Evolutionary conservation across 2,888 invertebrate species (phyloP), one percentile per base, ranked within the genome.

Genomic region (Muscina levida): DNA sequence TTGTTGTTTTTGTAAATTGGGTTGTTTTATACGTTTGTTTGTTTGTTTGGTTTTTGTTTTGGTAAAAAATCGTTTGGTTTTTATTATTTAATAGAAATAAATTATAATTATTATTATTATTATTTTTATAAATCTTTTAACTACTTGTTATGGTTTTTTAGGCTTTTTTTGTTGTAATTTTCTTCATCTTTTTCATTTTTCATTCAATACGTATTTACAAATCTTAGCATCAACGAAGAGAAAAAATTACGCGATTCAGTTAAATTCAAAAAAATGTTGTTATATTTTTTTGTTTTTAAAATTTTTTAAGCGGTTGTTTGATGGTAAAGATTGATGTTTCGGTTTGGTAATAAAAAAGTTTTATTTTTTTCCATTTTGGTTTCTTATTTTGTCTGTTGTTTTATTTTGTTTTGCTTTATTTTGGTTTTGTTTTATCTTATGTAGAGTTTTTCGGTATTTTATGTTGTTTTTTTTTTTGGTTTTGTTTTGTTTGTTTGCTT

Each of bases 21-120:
- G 53, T 68, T 82, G 46, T 65, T 71, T 62, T 39, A 31, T 44
- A 44, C 51, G n/a, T 46, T 73, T 19, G 42, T 37, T 24, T 15
- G 74, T 72, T 67, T 48, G 13, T 67, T 81, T 71, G 67, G 37
- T 66, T 72, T 51, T 78, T 66, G 46, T 82, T 82, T 77, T 78
- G 72, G 75, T 78, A 78, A 75, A 82, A 78, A 82, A 82, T 77
- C 78, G 81, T 78, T 78, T 82, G 68, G 62, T 76, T 77, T 77
- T 76, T 71, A 17, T 82, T 74, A n/a, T 71, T 72, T 75, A 79
- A 76, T 79, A 79, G 79, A 79, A 82, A 82, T 82, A 78, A 79
- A 76, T 79, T 76, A 70, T 62, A 19, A 62, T 62, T 62, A 62
- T 62, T 62, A 62, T 53, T 53, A 24, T 24, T 53, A 22, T 77